Base-by-base conservation (phyloP, 2,113 vertebrate species). In the Podilymbus podiceps region DNA sequence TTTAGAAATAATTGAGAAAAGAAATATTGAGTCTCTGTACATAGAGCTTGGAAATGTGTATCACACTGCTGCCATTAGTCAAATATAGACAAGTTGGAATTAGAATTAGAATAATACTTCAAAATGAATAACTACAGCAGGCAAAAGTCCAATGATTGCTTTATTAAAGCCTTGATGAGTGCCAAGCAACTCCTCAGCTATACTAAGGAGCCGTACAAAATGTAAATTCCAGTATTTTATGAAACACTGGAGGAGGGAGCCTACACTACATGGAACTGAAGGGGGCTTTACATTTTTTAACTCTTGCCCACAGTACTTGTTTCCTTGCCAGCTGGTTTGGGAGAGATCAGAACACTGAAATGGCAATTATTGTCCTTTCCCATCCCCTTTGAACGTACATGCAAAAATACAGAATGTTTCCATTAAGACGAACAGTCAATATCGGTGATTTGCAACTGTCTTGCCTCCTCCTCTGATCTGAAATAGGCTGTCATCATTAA, bases 21-120 rank as follows among this genome's bases (percentile, higher is more conserved):
- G 86, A 93, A 96, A 92, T 93, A 95, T 28, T 78, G 73, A 93
- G 25, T 68, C 11, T 90, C 53, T 93, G 33, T n/a, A n/a, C 69
- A 58, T 6, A 46, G 18, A 62, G 53, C 90, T 90, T 72, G 66
- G 72, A 95, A 92, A 23, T 75, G 44, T 82, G 73, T 89, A 84
- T 82, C 73, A 86, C 11, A 4, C 58, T 69, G 73, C 74, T 95
- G 68, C 73, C 79, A 85, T 93, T 93, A 93, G 88, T 95, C 94
- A 95, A 95, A 85, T 94, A 95, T 31, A 96, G 89, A 96, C 90
- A 87, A 95, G 60, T 85, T 85, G 44, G 46, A 93, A 95, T 89
- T 73, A 92, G 78, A 93, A 77, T 38, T 78, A 49, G 94, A 95
- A 85, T 96, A 97, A 95, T 97, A 85, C 84, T 94, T 96, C 95